Base-by-base conservation (phyloP, 2,797 vertebrate species). In the Furcifer pardalis region DNA sequence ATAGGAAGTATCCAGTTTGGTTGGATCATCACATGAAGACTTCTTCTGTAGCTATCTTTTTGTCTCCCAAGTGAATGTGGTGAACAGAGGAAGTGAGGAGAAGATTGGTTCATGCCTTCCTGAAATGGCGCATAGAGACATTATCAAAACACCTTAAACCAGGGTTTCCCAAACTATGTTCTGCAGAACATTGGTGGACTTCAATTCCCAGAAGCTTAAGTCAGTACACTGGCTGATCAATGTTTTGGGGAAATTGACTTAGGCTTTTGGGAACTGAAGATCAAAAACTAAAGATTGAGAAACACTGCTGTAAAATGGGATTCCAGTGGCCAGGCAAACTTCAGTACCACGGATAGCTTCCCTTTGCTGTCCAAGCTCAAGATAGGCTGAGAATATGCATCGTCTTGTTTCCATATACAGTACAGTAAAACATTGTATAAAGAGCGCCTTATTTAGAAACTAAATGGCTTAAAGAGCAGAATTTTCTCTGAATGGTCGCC, bases 311-410 rank as follows among this genome's bases (percentile, higher is more conserved):
- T n/a, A n/a, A n/a, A 37, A 15, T 42, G 40, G 42, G 25, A 25
- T 56, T 56, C 32, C 7, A 5, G 23, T 0, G 4, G 7, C 5
- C 12, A 37, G 42, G 35, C 32, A 56, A 12, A 3, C 15, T 82
- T 76, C 81, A 75, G 60, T 32, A 83, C 60, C 81, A 82, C 15
- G 60, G 59, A 52, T 6, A 75, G 81, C 23, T 42, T 49, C 30
- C 68, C 17, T 37, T 30, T 17, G 27, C 3, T 10, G 27, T 17
- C 35, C 27, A 40, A 5, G 49, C 27, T 49, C 30, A 46, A 15
- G 42, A 1, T 44, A 17, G 44, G 60, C 40, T 46, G 40, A 46
- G 30, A 12, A 46, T 49, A 17, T 32, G 15, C 23, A 5, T 37
- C 15, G 46, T 21, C 46, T 49, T 44, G 30, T 65, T n/a, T 65